Percentiles rank a stretch among this genome's conserved stretches.
Evolutionary conservation across 2,113 vertebrate genomes (phyloP).

Genomic region (Cisticola juncidis): DNA sequence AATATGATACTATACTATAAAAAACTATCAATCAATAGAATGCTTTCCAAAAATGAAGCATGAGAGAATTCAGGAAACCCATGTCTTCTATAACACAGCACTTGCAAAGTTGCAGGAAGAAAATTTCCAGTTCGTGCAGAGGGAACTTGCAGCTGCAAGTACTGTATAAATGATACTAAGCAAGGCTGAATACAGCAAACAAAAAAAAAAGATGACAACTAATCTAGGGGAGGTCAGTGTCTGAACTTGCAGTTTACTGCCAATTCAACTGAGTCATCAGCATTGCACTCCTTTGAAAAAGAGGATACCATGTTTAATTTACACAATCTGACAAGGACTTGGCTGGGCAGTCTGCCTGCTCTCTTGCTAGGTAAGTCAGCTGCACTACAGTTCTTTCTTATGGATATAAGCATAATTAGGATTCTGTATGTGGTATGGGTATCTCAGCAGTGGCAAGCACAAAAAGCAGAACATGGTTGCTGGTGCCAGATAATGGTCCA

Average conservation of each 20-base stretch:
- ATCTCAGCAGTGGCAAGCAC: not conserved
- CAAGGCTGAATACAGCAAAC: not conserved
- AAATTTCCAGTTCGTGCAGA: not conserved
- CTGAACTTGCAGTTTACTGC: slow-evolving; percentile 15
- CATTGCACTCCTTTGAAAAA: not conserved
- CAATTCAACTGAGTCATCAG: slow-evolving; percentile 45
- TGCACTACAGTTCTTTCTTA: not conserved
- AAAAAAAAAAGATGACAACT: not conserved
- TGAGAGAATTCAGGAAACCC: not conserved
- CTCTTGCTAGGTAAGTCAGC: slow-evolving; percentile 34
- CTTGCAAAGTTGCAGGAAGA: accelerated
- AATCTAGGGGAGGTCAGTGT: not conserved
- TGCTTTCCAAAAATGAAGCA: not conserved
- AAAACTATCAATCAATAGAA: not conserved
- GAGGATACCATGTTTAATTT: not conserved
- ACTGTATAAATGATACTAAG: not conserved
- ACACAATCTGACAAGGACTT: not conserved
- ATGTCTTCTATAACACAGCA: not conserved
- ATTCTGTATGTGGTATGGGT: not conserved
- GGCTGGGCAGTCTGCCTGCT: not conserved
- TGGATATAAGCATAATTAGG: slow-evolving; percentile 14
- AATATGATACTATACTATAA: not conserved
- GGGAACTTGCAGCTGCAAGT: not conserved
- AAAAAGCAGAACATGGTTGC: not conserved
- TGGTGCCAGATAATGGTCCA: not conserved